phyloP scores from a whole-genome alignment of 1,140 invertebrate species.

The Drosophila pallidifrons region DNA sequence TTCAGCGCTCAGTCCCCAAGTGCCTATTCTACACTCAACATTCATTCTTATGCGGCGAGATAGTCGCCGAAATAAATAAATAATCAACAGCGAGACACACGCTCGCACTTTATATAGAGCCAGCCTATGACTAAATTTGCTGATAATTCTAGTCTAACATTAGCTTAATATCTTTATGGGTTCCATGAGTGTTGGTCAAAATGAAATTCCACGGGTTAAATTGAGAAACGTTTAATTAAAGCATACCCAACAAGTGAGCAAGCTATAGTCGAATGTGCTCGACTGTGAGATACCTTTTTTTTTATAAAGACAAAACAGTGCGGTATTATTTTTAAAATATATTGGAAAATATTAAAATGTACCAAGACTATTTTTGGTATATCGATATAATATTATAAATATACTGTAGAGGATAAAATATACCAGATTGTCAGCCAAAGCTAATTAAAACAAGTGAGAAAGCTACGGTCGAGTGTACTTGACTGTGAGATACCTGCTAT shows the following conservation, averaged over 20 bases:
- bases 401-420: too few species aligned
- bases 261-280: too few species aligned
- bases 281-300: too few species aligned
- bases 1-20: background rate
- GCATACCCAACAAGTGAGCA: background rate
- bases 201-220: conserved; percentile 1
- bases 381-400: too few species aligned
- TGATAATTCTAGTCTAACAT: conserved; percentile 15
- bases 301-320: too few species aligned
- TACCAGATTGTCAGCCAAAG: too few species aligned
- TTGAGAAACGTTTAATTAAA: background rate
- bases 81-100: background rate
- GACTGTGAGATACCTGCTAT: too few species aligned
- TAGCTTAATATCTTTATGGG: conserved; percentile 10
- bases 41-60: conserved; percentile 6
- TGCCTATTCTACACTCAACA: conserved; percentile 16
- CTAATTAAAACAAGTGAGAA: too few species aligned
- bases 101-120: background rate
- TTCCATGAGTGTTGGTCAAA: background rate
- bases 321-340: too few species aligned
- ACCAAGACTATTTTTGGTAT: too few species aligned
- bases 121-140: conserved; percentile 14
- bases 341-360: too few species aligned
- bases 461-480: too few species aligned
- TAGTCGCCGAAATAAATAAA: background rate